Base-by-base conservation (phyloP, 2,113 vertebrate species). In the Stictonetta naevosa region DNA sequence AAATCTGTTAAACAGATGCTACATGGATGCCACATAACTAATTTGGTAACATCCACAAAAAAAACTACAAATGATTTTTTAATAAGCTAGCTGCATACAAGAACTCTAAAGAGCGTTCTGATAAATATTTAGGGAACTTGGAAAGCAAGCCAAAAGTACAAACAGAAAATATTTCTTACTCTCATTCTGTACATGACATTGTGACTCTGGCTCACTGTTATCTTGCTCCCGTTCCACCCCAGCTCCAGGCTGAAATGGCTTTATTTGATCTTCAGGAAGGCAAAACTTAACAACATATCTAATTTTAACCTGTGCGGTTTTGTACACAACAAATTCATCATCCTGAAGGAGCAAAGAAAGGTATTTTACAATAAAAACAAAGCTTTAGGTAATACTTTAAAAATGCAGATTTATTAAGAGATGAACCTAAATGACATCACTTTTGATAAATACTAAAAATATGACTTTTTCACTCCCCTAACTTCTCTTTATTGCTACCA, bases 321-420 rank as follows among this genome's bases (percentile, higher is more conserved):
- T 98, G 97, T 99, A 99, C 28, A 99, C 98, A 80, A 99, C 98
- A 88, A 98, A 99, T 97, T 99, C 98, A 63, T 99, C 98, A 95
- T 98, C 98, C 98, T 99, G 95, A 82, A 22, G 14, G 90, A 96
- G 93, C 3, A 96, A 62, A 96, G 21, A 83, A 85, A 91, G 33
- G 38, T 63, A 78, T 73, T 82, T 80, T 95, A 93, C 48, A 38
- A 67, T 6, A 79, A 58, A 68, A 87, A 29, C 50, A 50, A 50
- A 46, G 31, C 25, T 33, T 14, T 36, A 86, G 34, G 60, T 75
- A 91, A 53, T 53, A 55, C 58, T 76, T 84, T 25, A 6, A 90
- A 90, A 83, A 79, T 11, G 68, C 7, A 81, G 76, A 52, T 7
- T 76, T 36, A 91, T 83, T 68, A 76, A 81, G 87, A 92, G 44